Evolutionary conservation across 2,888 invertebrate species (phyloP), one percentile per base, ranked within the genome.

Genomic region (Vannuccia rotundouncinata): DNA sequence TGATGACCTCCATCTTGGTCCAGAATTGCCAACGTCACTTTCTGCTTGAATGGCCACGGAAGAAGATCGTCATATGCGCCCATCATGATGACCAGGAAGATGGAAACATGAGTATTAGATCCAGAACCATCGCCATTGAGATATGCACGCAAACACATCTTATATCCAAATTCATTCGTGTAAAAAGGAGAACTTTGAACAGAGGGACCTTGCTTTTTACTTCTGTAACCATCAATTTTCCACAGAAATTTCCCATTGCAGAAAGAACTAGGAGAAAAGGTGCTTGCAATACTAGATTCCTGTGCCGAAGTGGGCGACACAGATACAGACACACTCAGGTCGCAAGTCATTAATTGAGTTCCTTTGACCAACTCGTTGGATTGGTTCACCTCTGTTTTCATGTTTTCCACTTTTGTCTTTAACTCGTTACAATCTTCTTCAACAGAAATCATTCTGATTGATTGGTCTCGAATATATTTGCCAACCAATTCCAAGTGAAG

Each of bases 121-220:
- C 86, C 87, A 82, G 85, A 83, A 0, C 88, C 87, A 73, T 87
- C 87, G 5, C 87, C 87, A 83, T 86, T 86, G 1, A 85, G 84
- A 79, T 86, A 87, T 0, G 87, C 79, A 1, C 86, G 82, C 0
- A 83, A 83, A 81, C 85, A 86, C 85, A 87, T 84, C 82, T 86
- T 86, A 82, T 87, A 87, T n/a, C 87, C 87, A 25, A 82, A 82
- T 1, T 83, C 83, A 10, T 84, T 84, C 0, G 88, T 85, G 83
- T 84, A 87, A 83, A 88, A 88, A 0, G 85, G 82, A 0, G 85
- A 85, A 0, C 87, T 87, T 80, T 84, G 85, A 31, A 86, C 82
- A 81, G 86, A 86, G 17, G 85, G 85, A 0, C 87, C 87, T 28
- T 87, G 86, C 1, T 84, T 82, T 27, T 84, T 84, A 45, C 84